Conservation (phyloP, 2,113 vertebrate genomes). For the Marmota monax region DNA sequence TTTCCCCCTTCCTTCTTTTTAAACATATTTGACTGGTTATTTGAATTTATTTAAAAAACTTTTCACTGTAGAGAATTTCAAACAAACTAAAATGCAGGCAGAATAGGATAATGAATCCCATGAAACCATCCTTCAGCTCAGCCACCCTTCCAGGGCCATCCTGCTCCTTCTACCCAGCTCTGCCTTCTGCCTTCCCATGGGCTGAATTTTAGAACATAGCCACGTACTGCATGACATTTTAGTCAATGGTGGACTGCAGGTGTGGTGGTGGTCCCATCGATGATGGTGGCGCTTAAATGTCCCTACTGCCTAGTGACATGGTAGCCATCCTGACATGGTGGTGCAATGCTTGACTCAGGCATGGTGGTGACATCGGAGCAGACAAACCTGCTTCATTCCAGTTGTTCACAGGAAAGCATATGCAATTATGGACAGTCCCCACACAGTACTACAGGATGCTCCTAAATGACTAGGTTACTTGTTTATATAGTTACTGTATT, state of each 20-base stretch:
- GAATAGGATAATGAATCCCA: not conserved
- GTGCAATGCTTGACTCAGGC: not conserved
- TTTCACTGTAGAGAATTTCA: conserved; percentile 11
- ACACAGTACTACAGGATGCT: not conserved
- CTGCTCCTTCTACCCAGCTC: not conserved
- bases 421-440: not conserved
- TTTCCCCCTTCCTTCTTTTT: not conserved
- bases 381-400: not conserved
- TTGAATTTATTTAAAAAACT: conserved; percentile 14
- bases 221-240: not conserved
- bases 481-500: not conserved
- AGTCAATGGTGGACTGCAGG: not conserved
- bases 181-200: not conserved
- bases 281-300: not conserved
- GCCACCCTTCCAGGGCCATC: not conserved
- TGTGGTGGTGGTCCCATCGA: too few species aligned
- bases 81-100: not conserved
- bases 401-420: not conserved
- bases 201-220: too few species aligned
- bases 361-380: not conserved
- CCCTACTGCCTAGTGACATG: not conserved
- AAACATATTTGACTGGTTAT: not conserved
- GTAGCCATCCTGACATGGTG: not conserved
- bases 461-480: not conserved
- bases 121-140: not conserved